Evolutionary conservation across 2,113 vertebrate species (phyloP).

Genomic region (Fulica atra): DNA sequence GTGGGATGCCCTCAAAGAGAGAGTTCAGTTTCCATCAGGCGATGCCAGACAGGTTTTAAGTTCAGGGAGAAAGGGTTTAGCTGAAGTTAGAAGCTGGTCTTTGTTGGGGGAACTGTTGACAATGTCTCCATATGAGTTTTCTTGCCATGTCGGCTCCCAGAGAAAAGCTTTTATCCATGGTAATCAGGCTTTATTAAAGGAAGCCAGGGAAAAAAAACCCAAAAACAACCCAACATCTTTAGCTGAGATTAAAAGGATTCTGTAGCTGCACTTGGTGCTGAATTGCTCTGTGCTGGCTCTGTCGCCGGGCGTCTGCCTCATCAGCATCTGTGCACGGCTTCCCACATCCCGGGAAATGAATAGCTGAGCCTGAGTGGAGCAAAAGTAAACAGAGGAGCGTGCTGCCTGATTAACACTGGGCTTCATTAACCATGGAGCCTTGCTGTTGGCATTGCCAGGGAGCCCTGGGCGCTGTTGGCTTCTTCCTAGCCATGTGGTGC

Average conservation of each 20-base stretch:
- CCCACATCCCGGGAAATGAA: neutral
- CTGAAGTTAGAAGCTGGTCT: neutral
- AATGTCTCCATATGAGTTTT: neutral
- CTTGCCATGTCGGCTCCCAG: neutral
- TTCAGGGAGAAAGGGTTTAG: neutral
- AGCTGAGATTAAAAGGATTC: slow-evolving; percentile 68
- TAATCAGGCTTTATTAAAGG: slow-evolving; percentile 63
- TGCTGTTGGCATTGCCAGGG: neutral
- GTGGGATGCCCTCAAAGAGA: neutral
- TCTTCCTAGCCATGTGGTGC: neutral
- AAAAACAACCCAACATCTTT: neutral
- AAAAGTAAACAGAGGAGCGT: slow-evolving; percentile 24
- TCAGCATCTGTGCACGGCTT: slow-evolving; percentile 31
- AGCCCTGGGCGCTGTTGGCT: neutral
- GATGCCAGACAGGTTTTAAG: neutral
- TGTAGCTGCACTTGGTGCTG: slow-evolving; percentile 68
- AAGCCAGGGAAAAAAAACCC: neutral
- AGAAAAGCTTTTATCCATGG: slow-evolving; percentile 64
- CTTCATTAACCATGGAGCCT: neutral
- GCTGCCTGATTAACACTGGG: neutral
- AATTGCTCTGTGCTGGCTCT: slow-evolving; percentile 11
- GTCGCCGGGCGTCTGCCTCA: slow-evolving; percentile 10
- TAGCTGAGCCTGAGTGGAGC: neutral
- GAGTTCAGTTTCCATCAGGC: neutral
- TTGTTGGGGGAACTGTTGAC: neutral